These are phyloP conservation scores for Chloroceryle inda DNA, from an alignment of 2,797 vertebrate species.

Conservation along the genomic window DNA sequence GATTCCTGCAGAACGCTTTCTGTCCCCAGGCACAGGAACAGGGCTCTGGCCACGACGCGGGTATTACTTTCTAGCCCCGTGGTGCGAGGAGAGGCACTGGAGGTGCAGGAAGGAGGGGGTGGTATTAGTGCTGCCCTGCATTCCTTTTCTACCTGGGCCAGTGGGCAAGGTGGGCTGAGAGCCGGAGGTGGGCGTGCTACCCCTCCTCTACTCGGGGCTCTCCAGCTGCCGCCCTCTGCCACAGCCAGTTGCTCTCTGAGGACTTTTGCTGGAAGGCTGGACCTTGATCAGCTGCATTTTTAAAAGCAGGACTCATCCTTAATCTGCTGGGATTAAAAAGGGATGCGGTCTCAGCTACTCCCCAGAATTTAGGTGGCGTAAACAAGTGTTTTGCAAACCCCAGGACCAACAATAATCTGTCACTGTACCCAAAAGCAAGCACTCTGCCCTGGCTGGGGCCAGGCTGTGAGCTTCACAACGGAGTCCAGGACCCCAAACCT, in stretches of 20 bases:
- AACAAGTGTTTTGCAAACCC: slow-evolving; percentile 16
- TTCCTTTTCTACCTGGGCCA: background rate
- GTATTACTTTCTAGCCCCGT: background rate
- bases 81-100: background rate
- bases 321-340: background rate
- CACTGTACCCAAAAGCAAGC: background rate
- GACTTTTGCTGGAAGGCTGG: background rate
- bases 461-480: background rate
- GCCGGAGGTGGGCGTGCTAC: background rate
- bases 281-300: background rate
- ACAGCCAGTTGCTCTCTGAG: background rate
- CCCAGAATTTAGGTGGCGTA: background rate
- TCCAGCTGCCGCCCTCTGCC: background rate
- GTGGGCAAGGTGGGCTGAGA: background rate
- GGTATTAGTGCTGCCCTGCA: background rate
- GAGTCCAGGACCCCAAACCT: background rate
- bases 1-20: background rate
- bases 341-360: background rate
- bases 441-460: background rate
- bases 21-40: accelerated
- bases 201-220: background rate
- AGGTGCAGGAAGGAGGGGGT: background rate
- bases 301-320: background rate
- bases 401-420: background rate
- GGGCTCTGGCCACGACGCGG: accelerated